Base-by-base conservation (phyloP, 2,888 invertebrate genomes). In the Catocala nupta region DNA sequence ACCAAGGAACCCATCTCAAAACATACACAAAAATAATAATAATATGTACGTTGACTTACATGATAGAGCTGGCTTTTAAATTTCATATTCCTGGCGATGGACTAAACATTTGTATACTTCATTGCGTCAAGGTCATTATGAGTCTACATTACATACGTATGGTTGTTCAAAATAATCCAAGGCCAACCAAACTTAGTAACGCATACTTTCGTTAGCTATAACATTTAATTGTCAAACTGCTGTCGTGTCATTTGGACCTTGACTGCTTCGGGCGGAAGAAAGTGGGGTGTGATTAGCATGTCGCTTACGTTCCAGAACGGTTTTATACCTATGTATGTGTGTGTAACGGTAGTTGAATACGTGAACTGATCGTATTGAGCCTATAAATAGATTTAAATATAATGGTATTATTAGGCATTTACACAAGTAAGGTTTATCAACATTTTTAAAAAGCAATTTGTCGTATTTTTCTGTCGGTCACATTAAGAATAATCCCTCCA, bases 231-330 rank as follows among this genome's bases (percentile, higher is more conserved):
- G 47, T 58, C 56, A 42, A 52, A 39, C 51, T 44, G 49, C 42
- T 76, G 53, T 64, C 11, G 65, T 66, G 67, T 70, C 44, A 45
- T 45, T 55, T 59, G 74, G 78, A 74, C 85, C 83, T 83, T 83
- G 85, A 82, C 75, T 78, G 64, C 60, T 68, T 69, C 66, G 77
- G 77, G 73, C 79, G 81, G 80, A 85, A 85, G 85, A 87, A 88
- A 87, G 85, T 83, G 75, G 83, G 71, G 62, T 82, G 65, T 44
- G 66, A 81, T 84, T 85, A 84, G 73, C 83, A 85, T 87, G 79
- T 71, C 71, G 69, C 68, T 73, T 68, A 75, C 70, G 78, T 76
- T 68, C 62, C 65, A 71, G 68, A 58, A 75, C 70, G 55, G 64
- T 71, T 48, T 63, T 65, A 25, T 57, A 52, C 50, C 42, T 48